Conservation (phyloP, 2,888 invertebrate species). For the Junonia oenone region DNA sequence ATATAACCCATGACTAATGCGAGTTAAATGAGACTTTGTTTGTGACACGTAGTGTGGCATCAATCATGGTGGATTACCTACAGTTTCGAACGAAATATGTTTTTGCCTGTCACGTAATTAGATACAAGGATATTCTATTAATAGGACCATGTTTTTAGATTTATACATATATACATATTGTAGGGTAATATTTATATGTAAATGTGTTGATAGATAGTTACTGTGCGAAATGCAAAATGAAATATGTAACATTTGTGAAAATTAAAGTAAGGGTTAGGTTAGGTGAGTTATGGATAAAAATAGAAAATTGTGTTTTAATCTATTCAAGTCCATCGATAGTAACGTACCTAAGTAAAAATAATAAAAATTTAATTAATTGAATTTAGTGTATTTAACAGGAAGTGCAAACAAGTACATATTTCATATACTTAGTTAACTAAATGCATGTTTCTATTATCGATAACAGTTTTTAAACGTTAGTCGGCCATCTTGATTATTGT, state of each 20-base stretch:
- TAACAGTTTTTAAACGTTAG: not conserved
- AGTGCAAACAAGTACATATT: too few species aligned
- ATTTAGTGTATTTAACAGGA: too few species aligned
- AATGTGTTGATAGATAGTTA: too few species aligned
- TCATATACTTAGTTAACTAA: not conserved
- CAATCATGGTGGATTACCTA: slow-evolving; percentile 7
- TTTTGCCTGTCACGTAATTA: not conserved
- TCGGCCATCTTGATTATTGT: not conserved
- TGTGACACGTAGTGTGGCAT: not conserved
- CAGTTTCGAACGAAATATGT: slow-evolving; percentile 1
- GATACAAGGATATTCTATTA: not conserved
- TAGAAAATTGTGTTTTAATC: not conserved
- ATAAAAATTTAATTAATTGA: too few species aligned
- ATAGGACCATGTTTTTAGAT: too few species aligned
- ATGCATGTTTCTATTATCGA: not conserved
- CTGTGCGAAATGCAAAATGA: too few species aligned
- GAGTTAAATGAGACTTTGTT: slow-evolving; percentile 9
- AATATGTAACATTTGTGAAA: too few species aligned
- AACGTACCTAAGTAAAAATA: too few species aligned
- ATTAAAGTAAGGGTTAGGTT: too few species aligned
- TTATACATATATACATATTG: too few species aligned
- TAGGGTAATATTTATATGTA: too few species aligned
- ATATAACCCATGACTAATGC: slow-evolving; percentile 12
- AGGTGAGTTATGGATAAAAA: not conserved
- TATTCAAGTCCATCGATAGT: too few species aligned